phyloP scores from a whole-genome alignment of 2,888 invertebrate genomes.

The Fabriciana adippe region DNA sequence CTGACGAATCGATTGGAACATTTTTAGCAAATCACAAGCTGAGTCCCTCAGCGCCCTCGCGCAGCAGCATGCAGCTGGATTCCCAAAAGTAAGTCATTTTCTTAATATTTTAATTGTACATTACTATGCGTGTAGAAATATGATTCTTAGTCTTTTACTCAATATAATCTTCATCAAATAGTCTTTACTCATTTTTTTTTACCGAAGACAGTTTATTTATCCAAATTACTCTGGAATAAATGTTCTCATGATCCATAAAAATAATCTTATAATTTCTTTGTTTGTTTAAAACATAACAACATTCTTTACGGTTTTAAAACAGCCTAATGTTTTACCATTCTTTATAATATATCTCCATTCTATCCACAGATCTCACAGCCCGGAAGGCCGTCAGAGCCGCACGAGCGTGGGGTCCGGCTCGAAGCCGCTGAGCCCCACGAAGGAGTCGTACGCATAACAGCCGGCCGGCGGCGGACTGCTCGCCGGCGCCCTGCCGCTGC shows the following conservation, averaged over 20 bases:
- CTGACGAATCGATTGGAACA: conserved; percentile 85
- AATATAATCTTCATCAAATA: no score
- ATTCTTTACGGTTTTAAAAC: no score
- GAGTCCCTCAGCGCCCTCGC: conserved; percentile 70
- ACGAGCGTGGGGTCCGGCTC: conserved; percentile 62
- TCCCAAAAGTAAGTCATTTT: conserved; percentile 64
- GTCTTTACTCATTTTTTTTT: no score
- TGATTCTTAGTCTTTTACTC: no score
- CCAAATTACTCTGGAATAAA: no score
- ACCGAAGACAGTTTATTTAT: no score
- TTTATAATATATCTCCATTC: neutral
- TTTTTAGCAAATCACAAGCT: conserved; percentile 84
- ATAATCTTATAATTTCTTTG: neutral
- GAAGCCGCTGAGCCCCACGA: conserved; percentile 66
- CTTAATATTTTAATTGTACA: neutral
- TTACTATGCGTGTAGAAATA: neutral
- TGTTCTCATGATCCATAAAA: no score
- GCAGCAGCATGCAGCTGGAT: conserved; percentile 69
- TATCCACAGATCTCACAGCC: conserved; percentile 62
- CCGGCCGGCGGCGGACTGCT: conserved; percentile 62
- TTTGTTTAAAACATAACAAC: neutral
- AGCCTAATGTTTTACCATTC: neutral
- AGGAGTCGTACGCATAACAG: conserved; percentile 76
- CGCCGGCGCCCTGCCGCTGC: conserved; percentile 63
- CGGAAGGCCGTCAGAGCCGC: conserved; percentile 71